Evolutionary conservation across 1,140 invertebrate species (phyloP).

Genomic region (Diorhabda carinulata): DNA sequence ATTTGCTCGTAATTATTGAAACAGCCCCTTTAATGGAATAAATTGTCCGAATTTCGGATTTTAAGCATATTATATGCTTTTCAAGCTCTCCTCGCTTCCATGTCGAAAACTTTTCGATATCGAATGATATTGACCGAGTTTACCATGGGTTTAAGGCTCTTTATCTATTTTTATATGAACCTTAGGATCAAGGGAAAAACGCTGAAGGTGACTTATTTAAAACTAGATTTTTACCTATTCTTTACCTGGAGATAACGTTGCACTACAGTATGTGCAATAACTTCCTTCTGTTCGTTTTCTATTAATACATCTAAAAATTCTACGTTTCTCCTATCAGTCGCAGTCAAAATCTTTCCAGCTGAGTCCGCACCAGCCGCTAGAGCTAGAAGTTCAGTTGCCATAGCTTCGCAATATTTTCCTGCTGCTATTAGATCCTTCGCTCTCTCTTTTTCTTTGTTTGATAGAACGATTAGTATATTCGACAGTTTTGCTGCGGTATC

Average conservation of each 20-base stretch:
- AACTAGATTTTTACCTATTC: conserved; percentile 49
- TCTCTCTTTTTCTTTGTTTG: conserved; percentile 94
- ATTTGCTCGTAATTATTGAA: too few relatives aligned
- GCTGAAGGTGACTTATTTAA: too few relatives aligned
- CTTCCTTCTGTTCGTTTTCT: conserved; percentile 98
- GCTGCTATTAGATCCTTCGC: conserved; percentile 93
- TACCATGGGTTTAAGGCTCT: too few relatives aligned
- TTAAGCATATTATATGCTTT: too few relatives aligned
- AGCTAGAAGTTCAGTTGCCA: conserved; percentile 94
- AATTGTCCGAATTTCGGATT: too few relatives aligned
- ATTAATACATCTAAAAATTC: conserved; percentile 97
- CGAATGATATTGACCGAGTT: too few relatives aligned
- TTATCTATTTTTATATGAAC: too few relatives aligned
- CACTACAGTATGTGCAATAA: conserved; percentile 85
- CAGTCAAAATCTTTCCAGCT: conserved; percentile 84
- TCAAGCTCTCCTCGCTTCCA: too few relatives aligned
- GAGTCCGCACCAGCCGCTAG: conserved; percentile 91
- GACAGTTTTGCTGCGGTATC: conserved; percentile 97
- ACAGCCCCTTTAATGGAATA: too few relatives aligned
- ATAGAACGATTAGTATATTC: conserved; percentile 83
- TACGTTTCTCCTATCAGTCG: conserved; percentile 85
- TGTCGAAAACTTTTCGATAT: too few relatives aligned
- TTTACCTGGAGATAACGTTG: conserved; percentile 82
- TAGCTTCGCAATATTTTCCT: conserved; percentile 91
- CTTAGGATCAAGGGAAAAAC: too few relatives aligned